A percentile compares a stretch with the other conserved stretches of the same genome.
Evolutionary conservation across 64 coral and sea anemone species (phyloP).

Genomic region (Actinia tenebrosa): DNA sequence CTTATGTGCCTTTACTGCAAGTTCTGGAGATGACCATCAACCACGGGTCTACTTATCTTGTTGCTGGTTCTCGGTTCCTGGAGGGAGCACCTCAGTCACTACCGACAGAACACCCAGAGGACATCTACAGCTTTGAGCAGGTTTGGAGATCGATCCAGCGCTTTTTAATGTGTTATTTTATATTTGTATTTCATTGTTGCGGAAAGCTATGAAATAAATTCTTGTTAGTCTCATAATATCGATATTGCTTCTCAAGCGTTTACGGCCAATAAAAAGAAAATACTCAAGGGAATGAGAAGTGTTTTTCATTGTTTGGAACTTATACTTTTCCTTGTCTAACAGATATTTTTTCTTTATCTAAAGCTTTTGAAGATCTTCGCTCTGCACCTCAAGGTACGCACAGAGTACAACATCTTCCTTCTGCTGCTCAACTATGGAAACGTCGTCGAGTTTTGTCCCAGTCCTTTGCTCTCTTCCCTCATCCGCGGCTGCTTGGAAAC

Average conservation of each 20-base stretch:
- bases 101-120: slow-evolving; percentile 48
- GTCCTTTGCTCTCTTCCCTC: slow-evolving; percentile 67
- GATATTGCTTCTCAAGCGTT: too few species aligned
- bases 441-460: slow-evolving; percentile 54
- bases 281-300: too few species aligned
- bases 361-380: slow-evolving; percentile 45
- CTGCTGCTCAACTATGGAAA: slow-evolving; percentile 76
- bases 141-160: neutral
- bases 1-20: slow-evolving; percentile 51
- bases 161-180: neutral
- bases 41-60: slow-evolving; percentile 43
- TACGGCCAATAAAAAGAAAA: too few species aligned
- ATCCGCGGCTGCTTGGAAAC: slow-evolving; percentile 76
- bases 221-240: too few species aligned
- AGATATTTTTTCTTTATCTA: neutral
- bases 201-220: too few species aligned
- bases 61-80: slow-evolving; percentile 39
- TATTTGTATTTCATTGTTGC: neutral
- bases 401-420: slow-evolving; percentile 43
- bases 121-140: slow-evolving; percentile 68
- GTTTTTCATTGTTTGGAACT: neutral
- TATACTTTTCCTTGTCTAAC: neutral
- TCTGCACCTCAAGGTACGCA: slow-evolving; percentile 43
- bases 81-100: slow-evolving; percentile 66
- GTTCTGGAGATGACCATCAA: slow-evolving; percentile 67